Base-by-base conservation (phyloP, 2,888 invertebrate genomes). In the Ochropleura plecta region DNA sequence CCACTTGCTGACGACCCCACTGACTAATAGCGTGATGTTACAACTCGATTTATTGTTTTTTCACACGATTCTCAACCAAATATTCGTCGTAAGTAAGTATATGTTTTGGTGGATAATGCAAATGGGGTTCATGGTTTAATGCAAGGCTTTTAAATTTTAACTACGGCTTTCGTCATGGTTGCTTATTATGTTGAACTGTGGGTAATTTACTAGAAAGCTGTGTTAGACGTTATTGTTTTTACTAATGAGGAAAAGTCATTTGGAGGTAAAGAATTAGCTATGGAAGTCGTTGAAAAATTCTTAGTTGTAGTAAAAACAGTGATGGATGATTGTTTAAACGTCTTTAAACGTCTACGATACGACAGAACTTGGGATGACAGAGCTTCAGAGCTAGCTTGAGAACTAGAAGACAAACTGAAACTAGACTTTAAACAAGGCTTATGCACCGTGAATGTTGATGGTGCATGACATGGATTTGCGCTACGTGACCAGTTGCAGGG, bases 1-100 rank as follows among this genome's bases (percentile, higher is more conserved):
- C 86, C 86, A 88, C 85, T 87, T 84, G 80, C 86, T 83, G 84
- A 83, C 81, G 82, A 86, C 82, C 84, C 75, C 74, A 73, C 79
- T 90, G 85, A 90, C 78, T 85, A 88, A 88, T 86, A 59, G 73
- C 78, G 53, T 85, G 69, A 72, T 73, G 76, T 76, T 78, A 80
- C 69, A 69, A 62, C n/a, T 73, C 65, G 78, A 87, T 79, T 76
- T 85, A 80, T 85, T 76, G 73, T 81, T 78, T 84, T 81, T 81
- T 83, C 78, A 84, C 86, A 82, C 84, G 76, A 79, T 83, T 79
- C 66, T 62, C 70, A 71, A 73, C 77, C 62, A 66, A 86, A 71
- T 81, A 76, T 70, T 73, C 42, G 59, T 69, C 42, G 70, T 79
- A 48, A 63, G 62, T 74, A 40, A 51, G 71, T 77, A 71, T 63